Percentiles rank a stretch among this genome's conserved stretches.
Evolutionary conservation across 35 echinoderm and acorn worm genomes (phyloP).

Genomic region (Diadema setosum): DNA sequence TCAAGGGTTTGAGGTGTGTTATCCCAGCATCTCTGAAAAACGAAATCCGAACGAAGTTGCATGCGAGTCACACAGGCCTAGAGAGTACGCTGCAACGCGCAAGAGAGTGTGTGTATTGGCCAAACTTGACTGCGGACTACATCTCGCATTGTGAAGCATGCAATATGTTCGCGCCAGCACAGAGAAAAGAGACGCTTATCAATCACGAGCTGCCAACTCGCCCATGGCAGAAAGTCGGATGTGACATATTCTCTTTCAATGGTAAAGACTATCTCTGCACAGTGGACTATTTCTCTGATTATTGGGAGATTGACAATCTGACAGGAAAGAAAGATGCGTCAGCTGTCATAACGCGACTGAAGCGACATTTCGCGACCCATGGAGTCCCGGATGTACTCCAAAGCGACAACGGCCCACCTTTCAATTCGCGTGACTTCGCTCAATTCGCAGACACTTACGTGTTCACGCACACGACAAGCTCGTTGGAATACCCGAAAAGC

Average conservation of each 20-base stretch:
- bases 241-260: neutral
- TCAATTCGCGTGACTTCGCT: conserved; percentile 14
- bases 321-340: conserved; percentile 38
- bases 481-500: neutral
- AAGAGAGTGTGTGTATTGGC: conserved; percentile 62
- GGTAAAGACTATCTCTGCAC: conserved; percentile 6
- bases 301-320: conserved; percentile 25
- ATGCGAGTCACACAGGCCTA: conserved; percentile 53
- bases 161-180: neutral
- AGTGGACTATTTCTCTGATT: conserved; percentile 45
- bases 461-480: neutral
- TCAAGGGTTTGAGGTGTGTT: conserved; percentile 39
- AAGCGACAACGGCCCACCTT: conserved; percentile 8
- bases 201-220: neutral
- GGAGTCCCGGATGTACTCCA: neutral
- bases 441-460: conserved; percentile 8
- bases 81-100: conserved; percentile 46
- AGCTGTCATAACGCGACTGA: conserved; percentile 20
- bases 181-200: neutral
- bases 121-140: conserved; percentile 37
- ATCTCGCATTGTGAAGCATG: conserved; percentile 44
- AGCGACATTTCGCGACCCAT: conserved; percentile 44
- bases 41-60: conserved; percentile 42
- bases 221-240: conserved; percentile 18
- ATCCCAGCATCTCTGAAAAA: conserved; percentile 7